Percentiles rank a stretch among this genome's conserved stretches.
Conservation (phyloP, 2,113 vertebrate genomes). For the Oreochromis spilurus region DNA sequence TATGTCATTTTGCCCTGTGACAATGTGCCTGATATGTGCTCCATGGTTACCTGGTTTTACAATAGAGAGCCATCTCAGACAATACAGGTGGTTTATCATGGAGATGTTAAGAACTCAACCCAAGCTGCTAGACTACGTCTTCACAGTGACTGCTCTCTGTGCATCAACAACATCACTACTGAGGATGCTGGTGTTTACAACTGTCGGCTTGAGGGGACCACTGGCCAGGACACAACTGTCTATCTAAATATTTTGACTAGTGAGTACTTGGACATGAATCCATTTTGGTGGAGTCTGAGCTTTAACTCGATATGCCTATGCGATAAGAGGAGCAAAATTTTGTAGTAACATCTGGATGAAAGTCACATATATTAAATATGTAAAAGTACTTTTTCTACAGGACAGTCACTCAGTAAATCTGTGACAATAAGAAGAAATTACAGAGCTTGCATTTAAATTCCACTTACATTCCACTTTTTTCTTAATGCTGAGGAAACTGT, state of each 20-base stretch:
- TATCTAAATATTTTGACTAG: background rate
- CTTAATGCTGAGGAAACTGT: background rate
- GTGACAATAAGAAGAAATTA: background rate
- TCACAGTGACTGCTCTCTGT: background rate
- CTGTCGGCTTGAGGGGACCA: background rate
- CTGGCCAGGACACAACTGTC: accelerated
- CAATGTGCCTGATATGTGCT: background rate
- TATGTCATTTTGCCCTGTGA: background rate
- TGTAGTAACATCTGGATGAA: background rate
- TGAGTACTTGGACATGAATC: background rate
- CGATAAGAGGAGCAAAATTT: background rate
- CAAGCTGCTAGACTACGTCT: background rate
- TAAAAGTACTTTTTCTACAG: background rate
- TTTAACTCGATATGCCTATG: background rate
- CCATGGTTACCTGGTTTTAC: background rate
- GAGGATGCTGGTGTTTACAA: background rate
- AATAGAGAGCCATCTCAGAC: accelerated
- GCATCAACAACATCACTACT: background rate
- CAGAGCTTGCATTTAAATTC: background rate
- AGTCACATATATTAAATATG: background rate
- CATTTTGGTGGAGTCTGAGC: background rate
- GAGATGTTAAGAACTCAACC: accelerated
- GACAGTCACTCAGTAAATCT: background rate
- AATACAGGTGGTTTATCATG: accelerated
- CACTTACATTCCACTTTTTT: background rate